phyloP scores from a whole-genome alignment of 1,140 invertebrate species.

The Rhagoletis zephyria region DNA sequence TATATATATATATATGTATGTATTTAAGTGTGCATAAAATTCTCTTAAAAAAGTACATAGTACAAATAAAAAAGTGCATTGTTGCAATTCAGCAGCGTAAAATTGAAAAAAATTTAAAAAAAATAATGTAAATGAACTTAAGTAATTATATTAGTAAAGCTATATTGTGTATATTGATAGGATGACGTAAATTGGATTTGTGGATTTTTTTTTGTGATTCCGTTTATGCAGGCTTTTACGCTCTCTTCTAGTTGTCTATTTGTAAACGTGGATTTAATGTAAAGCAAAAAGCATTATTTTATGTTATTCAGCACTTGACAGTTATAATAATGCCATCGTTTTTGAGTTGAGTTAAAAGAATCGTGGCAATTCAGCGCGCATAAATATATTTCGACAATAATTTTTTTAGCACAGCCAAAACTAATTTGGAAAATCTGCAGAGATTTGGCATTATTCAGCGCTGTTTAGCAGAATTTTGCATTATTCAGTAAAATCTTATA shows the following conservation, averaged over 20 bases:
- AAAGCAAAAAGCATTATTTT: too few relatives aligned
- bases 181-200: background rate
- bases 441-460: background rate
- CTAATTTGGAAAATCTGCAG: too few relatives aligned
- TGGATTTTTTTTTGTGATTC: background rate
- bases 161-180: background rate
- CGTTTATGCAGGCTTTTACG: background rate
- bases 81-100: background rate
- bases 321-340: background rate
- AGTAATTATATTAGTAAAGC: constrained; percentile 34
- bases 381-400: too few relatives aligned
- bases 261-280: too few relatives aligned
- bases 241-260: background rate
- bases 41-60: background rate
- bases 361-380: too few relatives aligned
- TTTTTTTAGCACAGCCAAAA: too few relatives aligned
- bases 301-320: too few relatives aligned
- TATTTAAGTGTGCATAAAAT: background rate
- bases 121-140: background rate
- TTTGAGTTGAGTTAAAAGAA: background rate
- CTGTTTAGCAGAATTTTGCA: background rate
- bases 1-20: background rate
- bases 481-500: too few relatives aligned
- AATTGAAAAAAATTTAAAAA: background rate
- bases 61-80: constrained; percentile 17